Percentiles rank a stretch among this genome's conserved stretches.
These are phyloP conservation scores for Grapholita molesta DNA, from an alignment of 1,140 invertebrate genomes.

Conservation along the genomic window DNA sequence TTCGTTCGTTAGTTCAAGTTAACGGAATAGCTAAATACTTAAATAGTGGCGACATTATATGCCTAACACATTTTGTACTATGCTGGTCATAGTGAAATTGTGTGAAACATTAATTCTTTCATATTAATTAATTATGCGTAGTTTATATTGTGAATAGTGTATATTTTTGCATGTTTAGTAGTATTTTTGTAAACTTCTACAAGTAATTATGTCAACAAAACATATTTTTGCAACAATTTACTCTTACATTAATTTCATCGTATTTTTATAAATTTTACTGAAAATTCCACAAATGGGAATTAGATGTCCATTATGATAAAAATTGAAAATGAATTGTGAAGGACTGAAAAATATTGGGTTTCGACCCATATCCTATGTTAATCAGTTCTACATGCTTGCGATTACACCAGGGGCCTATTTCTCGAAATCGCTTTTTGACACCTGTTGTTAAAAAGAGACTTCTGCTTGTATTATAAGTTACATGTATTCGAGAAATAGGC, in stretches of 20 bases:
- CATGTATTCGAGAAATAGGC: too few relatives aligned
- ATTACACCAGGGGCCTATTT: too few relatives aligned
- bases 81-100: constrained; percentile 44
- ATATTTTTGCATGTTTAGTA: constrained; percentile 29
- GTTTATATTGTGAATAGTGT: constrained; percentile 20
- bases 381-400: too few relatives aligned
- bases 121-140: background rate
- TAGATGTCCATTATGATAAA: too few relatives aligned
- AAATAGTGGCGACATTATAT: background rate
- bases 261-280: constrained; percentile 30
- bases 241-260: background rate
- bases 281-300: too few relatives aligned
- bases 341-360: too few relatives aligned
- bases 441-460: too few relatives aligned
- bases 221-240: constrained; percentile 37
- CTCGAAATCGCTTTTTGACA: too few relatives aligned
- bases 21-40: background rate
- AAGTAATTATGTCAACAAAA: constrained; percentile 16
- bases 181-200: constrained; percentile 20
- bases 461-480: too few relatives aligned
- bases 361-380: too few relatives aligned
- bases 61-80: constrained; percentile 37
- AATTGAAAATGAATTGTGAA: too few relatives aligned
- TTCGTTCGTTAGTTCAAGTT: background rate
- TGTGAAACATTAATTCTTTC: constrained; percentile 21